A percentile compares a stretch with the other conserved stretches of the same genome.
phyloP scores from a whole-genome alignment of 2,888 invertebrate genomes.

The Drosophila neotestacea region DNA sequence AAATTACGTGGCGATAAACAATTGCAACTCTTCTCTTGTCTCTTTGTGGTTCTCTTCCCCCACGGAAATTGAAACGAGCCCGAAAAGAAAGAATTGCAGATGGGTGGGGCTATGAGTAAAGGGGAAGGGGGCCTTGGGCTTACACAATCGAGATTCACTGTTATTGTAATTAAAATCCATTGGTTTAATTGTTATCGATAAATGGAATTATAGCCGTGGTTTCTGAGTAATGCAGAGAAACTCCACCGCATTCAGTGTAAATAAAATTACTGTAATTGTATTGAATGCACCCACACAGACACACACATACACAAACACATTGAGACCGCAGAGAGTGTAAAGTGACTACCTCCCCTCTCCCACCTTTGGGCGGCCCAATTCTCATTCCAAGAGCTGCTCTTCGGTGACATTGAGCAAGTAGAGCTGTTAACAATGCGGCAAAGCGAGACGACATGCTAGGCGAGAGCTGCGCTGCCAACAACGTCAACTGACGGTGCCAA shows the following conservation, averaged over 20 bases:
- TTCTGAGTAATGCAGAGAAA: conserved; percentile 24
- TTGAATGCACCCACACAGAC: conserved; percentile 11
- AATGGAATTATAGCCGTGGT: conserved; percentile 21
- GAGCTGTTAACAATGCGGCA: conserved; percentile 29
- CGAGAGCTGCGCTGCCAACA: conserved; percentile 31
- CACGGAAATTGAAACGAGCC: background rate
- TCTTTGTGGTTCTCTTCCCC: background rate
- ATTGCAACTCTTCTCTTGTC: conserved; percentile 15
- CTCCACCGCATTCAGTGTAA: conserved; percentile 31
- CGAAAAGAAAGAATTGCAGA: conserved; percentile 22
- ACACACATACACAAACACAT: background rate
- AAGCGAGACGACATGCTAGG: conserved; percentile 48
- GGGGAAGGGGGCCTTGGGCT: background rate
- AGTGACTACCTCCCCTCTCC: conserved; percentile 5
- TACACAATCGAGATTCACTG: conserved; percentile 14
- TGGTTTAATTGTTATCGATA: conserved; percentile 46
- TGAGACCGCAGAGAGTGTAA: conserved; percentile 14
- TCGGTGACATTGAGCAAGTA: conserved; percentile 56
- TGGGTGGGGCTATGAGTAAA: background rate
- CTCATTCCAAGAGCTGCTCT: conserved; percentile 53
- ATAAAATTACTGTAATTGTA: conserved; percentile 48
- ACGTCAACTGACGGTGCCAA: conserved; percentile 70
- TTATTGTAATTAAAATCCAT: conserved; percentile 31
- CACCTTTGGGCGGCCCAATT: conserved; percentile 65
- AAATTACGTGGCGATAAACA: conserved; percentile 47